Conservation (phyloP, 2,113 vertebrate genomes). For the Strigops habroptila region DNA sequence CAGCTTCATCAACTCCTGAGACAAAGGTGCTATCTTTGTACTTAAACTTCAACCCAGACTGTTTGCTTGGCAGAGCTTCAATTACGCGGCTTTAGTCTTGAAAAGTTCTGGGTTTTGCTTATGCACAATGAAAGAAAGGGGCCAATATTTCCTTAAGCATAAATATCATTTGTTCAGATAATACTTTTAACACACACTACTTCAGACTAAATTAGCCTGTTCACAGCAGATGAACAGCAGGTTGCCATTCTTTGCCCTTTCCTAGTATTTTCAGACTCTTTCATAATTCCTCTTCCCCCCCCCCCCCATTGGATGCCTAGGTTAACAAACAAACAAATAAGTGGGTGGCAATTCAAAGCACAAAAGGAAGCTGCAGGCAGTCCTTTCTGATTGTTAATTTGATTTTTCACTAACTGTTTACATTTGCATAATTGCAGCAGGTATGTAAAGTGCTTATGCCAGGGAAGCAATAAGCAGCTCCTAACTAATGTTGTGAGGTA, state of each 20-base stretch:
- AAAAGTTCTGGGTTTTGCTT: not conserved
- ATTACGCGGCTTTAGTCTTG: not conserved
- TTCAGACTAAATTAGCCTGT: not conserved
- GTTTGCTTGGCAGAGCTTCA: not conserved
- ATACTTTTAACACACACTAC: not conserved
- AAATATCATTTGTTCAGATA: not conserved
- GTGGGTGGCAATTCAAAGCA: not conserved
- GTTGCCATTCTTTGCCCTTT: constrained; percentile 31
- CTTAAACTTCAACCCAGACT: not conserved
- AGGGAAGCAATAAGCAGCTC: not conserved
- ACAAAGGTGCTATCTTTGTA: not conserved
- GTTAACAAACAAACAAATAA: constrained; percentile 56
- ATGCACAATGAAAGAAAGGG: not conserved
- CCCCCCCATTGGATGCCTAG: not conserved
- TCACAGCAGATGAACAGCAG: not conserved
- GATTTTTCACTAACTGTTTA: constrained; percentile 53
- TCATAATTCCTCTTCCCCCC: no score
- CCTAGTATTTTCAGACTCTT: not conserved
- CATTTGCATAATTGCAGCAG: constrained; percentile 22
- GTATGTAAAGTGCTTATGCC: not conserved
- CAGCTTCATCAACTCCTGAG: not conserved
- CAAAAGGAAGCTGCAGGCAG: constrained; percentile 4
- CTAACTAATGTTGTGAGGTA: not conserved
- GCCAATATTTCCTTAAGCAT: not conserved
- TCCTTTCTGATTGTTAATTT: constrained; percentile 21